These are phyloP conservation scores for Dolichopus griseipennis DNA, from an alignment of 2,888 invertebrate genomes.

Conservation along the genomic window DNA sequence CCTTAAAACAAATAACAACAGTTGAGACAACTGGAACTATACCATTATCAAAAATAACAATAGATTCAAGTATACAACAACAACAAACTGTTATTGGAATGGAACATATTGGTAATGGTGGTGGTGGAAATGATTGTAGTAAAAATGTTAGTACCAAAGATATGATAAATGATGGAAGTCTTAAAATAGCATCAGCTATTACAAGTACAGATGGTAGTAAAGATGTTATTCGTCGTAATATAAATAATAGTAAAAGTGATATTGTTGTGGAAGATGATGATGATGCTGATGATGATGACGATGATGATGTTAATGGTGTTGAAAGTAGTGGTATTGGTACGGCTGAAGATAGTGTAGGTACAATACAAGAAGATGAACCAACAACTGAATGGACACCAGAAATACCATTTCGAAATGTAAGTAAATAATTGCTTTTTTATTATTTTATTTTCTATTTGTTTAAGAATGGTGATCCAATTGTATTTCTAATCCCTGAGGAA, in stretches of 20 bases:
- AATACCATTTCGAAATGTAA: slow-evolving; percentile 84
- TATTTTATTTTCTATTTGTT: too few relatives aligned
- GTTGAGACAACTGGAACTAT: not conserved
- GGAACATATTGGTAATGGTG: not conserved
- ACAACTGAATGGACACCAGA: slow-evolving; percentile 83
- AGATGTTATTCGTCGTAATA: not conserved
- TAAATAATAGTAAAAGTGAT: slow-evolving; percentile 8
- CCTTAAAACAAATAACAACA: not conserved
- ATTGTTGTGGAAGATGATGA: slow-evolving; percentile 11
- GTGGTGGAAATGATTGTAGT: too few relatives aligned
- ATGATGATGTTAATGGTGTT: slow-evolving; percentile 24
- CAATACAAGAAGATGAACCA: slow-evolving; percentile 57
- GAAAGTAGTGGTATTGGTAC: not conserved
- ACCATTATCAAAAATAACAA: not conserved
- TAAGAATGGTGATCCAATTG: too few relatives aligned
- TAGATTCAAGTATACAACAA: not conserved
- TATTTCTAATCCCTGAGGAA: too few relatives aligned
- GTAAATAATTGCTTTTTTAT: too few relatives aligned
- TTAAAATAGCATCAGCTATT: slow-evolving; percentile 15
- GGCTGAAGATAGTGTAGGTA: slow-evolving; percentile 8
- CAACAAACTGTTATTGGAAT: not conserved
- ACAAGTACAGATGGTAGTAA: not conserved
- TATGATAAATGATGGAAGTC: slow-evolving; percentile 13
- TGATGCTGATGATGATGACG: slow-evolving; percentile 23
- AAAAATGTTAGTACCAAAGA: not conserved